Evolutionary conservation across 2,888 invertebrate genomes (phyloP).

Genomic region (Oscheius sp.): DNA sequence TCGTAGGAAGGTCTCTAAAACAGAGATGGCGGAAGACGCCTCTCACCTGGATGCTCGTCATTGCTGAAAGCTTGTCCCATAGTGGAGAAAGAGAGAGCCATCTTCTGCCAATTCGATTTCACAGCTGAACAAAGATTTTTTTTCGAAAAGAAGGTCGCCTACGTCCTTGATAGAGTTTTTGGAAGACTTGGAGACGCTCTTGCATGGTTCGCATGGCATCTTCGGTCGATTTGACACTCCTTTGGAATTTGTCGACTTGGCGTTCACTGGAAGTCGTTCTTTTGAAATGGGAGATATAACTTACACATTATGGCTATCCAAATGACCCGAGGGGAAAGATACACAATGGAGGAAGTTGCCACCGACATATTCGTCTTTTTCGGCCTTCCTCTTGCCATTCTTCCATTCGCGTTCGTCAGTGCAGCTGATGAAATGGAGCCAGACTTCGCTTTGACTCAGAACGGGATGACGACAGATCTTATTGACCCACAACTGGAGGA

Average conservation of each 20-base stretch:
- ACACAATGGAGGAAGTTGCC: constrained; percentile 90
- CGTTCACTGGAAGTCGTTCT: constrained; percentile 76
- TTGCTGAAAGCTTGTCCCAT: constrained; percentile 85
- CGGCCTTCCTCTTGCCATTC: constrained; percentile 90
- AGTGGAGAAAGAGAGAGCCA: constrained; percentile 85
- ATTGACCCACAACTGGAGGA: constrained; percentile 93
- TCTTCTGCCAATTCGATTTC: constrained; percentile 88
- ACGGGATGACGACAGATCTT: constrained; percentile 96
- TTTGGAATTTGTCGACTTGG: constrained; percentile 84
- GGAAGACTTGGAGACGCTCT: constrained; percentile 83
- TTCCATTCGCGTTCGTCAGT: constrained; percentile 98
- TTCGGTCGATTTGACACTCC: constrained; percentile 86
- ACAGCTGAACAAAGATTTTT: constrained; percentile 74
- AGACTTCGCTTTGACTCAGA: constrained; percentile 84
- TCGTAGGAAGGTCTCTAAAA: neutral
- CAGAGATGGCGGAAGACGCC: neutral
- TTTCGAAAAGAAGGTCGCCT: constrained; percentile 55
- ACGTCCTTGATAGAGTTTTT: constrained; percentile 84
- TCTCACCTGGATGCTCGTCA: constrained; percentile 73
- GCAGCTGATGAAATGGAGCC: constrained; percentile 95
- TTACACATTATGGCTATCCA: constrained; percentile 75
- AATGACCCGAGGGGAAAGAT: constrained; percentile 82
- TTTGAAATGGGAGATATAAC: too few relatives aligned
- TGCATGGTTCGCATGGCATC: constrained; percentile 85
- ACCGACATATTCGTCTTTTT: constrained; percentile 88